Evolutionary conservation across 2,113 vertebrate genomes (phyloP).

Genomic region (Aegithalos caudatus): DNA sequence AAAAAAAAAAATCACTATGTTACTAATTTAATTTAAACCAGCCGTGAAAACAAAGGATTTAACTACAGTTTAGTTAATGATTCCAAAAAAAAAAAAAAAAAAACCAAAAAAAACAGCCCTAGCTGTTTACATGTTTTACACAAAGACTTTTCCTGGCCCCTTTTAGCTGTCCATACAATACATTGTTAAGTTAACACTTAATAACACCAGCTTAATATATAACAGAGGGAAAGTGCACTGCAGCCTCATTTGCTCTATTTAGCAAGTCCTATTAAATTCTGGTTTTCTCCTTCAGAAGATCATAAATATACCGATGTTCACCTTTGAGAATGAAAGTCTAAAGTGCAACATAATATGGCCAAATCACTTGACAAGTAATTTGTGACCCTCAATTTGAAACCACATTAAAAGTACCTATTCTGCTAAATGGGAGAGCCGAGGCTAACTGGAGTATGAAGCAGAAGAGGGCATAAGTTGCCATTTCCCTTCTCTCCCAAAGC

Average conservation of each 20-base stretch:
- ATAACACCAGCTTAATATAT: constrained; percentile 76
- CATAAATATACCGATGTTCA: constrained; percentile 32
- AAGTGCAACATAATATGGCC: background rate
- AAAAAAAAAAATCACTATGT: background rate
- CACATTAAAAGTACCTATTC: background rate
- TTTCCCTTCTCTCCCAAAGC: background rate
- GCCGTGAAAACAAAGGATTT: background rate
- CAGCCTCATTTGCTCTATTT: constrained; percentile 63
- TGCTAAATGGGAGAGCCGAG: background rate
- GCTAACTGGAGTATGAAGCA: background rate
- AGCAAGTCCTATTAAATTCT: constrained; percentile 63
- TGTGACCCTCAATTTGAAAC: background rate
- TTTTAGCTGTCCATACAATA: constrained; percentile 52
- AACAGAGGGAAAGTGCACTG: constrained; percentile 51
- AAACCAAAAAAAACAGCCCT: background rate
- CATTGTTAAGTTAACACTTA: constrained; percentile 77
- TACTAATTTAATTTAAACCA: constrained; percentile 28
- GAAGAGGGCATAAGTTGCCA: background rate
- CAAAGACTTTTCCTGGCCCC: constrained; percentile 25
- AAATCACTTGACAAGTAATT: background rate
- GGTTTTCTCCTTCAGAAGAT: constrained; percentile 26
- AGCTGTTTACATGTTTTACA: constrained; percentile 42
- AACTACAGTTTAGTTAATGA: constrained; percentile 65
- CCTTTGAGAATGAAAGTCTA: constrained; percentile 5
- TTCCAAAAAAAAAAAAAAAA: constrained; percentile 39